Base-by-base conservation (phyloP, 2,113 vertebrate species). In the Aldabrachelys gigantea region DNA sequence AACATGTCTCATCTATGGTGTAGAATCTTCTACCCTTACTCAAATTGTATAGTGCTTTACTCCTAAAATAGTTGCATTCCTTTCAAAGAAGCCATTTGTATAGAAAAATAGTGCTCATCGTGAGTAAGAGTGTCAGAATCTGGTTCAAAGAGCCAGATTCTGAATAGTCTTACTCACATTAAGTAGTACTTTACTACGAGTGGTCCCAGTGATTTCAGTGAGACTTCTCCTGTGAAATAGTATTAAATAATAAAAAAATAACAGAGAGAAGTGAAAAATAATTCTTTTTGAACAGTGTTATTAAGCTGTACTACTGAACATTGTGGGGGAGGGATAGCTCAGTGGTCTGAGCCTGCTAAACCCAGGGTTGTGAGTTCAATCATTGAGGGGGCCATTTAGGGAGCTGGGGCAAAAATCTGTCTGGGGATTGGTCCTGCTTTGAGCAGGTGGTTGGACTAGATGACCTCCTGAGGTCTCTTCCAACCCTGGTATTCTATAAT, bases 71-170 rank as follows among this genome's bases (percentile, higher is more conserved):
- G 57, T 49, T 12, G 3, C 27, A 72, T 50, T 83, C 24, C 35
- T 86, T 91, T 94, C 6, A 79, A n/a, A 89, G 85, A 94, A 79
- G 50, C 0, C 47, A 7, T 83, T 56, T 83, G n/a, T 27, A 90
- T 69, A 85, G 53, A 62, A 8, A 47, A n/a, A 59, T 8, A 12
- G 14, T n/a, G 11, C 22, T 80, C 82, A 76, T n/a, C 5, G 1
- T 52, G 49, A 82, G 11, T 69, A n/a, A 72, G n/a, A 2, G 31
- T 76, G 31, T 14, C 49, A 47, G 29, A 12, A 13, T 21, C 16
- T 91, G 1, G 1, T 79, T 0, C 8, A 57, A 41, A 79, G 81
- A 94, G 3, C 0, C 29, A 19, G 38, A 0, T 1, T 50, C 57
- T 41, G 84, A 69, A 84, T 47, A 10, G 21, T 65, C 8, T 91